Conservation (phyloP, 2,888 invertebrate species). For the Philhelius pedissequus region DNA sequence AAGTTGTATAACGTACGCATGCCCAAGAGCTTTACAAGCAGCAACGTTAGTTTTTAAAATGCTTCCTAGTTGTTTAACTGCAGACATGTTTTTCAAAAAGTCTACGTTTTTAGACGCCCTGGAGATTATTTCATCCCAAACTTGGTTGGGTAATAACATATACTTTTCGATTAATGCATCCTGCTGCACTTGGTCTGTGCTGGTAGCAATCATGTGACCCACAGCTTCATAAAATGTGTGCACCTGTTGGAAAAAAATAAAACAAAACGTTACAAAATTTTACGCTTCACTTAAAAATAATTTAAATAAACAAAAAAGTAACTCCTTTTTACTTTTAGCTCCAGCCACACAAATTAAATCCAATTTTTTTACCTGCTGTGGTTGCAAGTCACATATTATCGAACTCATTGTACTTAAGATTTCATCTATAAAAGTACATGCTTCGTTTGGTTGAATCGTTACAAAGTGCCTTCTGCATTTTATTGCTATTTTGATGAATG, state of each 20-base stretch:
- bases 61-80: constrained; percentile 97
- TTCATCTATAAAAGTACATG: constrained; percentile 98
- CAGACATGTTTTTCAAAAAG: constrained; percentile 95
- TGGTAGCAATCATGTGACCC: constrained; percentile 99
- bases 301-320: too few species aligned
- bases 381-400: constrained; percentile 99
- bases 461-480: constrained; percentile 99
- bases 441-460: constrained; percentile 96
- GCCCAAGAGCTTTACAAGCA: constrained; percentile 98
- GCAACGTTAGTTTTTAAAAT: constrained; percentile 99
- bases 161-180: constrained; percentile 97
- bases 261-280: not conserved
- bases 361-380: constrained; percentile 88
- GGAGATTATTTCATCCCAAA: constrained; percentile 98
- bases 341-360: not conserved
- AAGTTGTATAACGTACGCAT: constrained; percentile 96
- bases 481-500: constrained; percentile 99
- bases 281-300: not conserved
- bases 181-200: constrained; percentile 93
- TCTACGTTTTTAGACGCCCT: constrained; percentile 98
- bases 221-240: constrained; percentile 99
- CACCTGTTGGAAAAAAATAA: constrained; percentile 72
- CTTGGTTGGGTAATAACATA: constrained; percentile 98
- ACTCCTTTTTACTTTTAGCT: not conserved
- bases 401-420: constrained; percentile 96